Base-by-base conservation (phyloP, 2,888 invertebrate genomes). In the Agrochola circellaris region DNA sequence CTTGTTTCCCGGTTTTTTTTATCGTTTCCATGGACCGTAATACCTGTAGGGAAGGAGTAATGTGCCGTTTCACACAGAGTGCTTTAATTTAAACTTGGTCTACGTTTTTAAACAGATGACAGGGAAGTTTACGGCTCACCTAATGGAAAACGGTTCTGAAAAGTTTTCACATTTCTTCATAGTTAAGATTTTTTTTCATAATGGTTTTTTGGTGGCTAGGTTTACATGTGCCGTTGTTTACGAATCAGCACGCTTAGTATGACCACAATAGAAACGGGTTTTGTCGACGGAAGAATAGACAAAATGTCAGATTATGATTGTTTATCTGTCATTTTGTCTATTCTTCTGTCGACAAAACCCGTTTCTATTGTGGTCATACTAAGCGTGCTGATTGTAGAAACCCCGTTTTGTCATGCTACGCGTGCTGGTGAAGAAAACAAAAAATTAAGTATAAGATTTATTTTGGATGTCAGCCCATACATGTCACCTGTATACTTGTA, bases 21-120 rank as follows among this genome's bases (percentile, higher is more conserved):
- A 66, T 73, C 68, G 71, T 60, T 69, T 7, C 26, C 60, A 17
- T 15, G 38, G 26, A 42, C 48, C 54, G 42, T 26, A 67, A 75
- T 77, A 74, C 73, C 72, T 70, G 75, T 38, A 34, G 71, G 17
- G 58, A 45, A 38, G 23, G 51, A 65, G 58, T 77, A 77, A 78
- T 75, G 71, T 74, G 9, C 65, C 66, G 66, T 67, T 76, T 72
- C 56, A 23, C 66, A 74, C 69, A 45, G 60, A 87, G 72, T 76
- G 75, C 45, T 81, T 79, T 79, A 79, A 87, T 84, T 87, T 84
- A 81, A 89, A 89, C 58, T 87, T 89, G 51, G 67, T 48, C 77
- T 48, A 54, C 38, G 30, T 74, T 85, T 85, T 85, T 64, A 64
- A 85, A 85, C 61, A 73, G 68, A 75, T 73, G 78, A 65, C 82